phyloP scores from a whole-genome alignment of 2,113 vertebrate species.

The Morone saxatilis region DNA sequence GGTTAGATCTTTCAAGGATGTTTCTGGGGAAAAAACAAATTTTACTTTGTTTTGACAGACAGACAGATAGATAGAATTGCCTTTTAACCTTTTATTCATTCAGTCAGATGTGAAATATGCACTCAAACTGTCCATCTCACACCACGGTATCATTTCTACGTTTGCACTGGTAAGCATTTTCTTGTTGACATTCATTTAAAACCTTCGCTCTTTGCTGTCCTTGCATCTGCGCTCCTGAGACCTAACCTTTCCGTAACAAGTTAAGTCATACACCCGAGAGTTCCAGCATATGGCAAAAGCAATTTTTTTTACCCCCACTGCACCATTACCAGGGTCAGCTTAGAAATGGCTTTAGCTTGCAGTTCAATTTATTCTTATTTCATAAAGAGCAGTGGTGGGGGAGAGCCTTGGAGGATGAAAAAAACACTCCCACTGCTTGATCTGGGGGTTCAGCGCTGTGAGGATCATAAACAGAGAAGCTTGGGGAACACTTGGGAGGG shows the following conservation, averaged over 20 bases:
- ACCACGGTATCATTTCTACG: background rate
- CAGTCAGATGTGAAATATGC: background rate
- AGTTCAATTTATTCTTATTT: conserved; percentile 71
- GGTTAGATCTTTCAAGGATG: background rate
- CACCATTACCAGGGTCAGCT: conserved; percentile 44
- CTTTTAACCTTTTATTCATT: background rate
- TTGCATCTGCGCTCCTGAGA: conserved; percentile 24
- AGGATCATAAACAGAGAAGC: conserved; percentile 53
- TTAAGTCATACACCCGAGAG: conserved; percentile 66
- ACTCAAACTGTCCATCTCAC: conserved; percentile 8
- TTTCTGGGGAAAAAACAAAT: background rate
- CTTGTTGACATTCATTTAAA: conserved; percentile 44
- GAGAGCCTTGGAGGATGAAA: conserved; percentile 37
- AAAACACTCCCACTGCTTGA: conserved; percentile 49
- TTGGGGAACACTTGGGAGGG: conserved; percentile 7
- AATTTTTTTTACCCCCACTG: conserved; percentile 31
- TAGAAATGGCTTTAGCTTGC: conserved; percentile 43
- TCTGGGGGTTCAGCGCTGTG: conserved; percentile 29
- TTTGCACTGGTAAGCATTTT: conserved; percentile 35
- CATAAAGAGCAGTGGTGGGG: conserved; percentile 49
- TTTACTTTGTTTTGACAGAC: too few species aligned
- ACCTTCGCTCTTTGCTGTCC: conserved; percentile 43
- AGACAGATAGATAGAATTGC: background rate
- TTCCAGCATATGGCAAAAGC: conserved; percentile 54
- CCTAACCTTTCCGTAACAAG: conserved; percentile 67